These are phyloP conservation scores for Drosophila watanabei DNA, from an alignment of 1,140 invertebrate genomes.

Conservation along the genomic window DNA sequence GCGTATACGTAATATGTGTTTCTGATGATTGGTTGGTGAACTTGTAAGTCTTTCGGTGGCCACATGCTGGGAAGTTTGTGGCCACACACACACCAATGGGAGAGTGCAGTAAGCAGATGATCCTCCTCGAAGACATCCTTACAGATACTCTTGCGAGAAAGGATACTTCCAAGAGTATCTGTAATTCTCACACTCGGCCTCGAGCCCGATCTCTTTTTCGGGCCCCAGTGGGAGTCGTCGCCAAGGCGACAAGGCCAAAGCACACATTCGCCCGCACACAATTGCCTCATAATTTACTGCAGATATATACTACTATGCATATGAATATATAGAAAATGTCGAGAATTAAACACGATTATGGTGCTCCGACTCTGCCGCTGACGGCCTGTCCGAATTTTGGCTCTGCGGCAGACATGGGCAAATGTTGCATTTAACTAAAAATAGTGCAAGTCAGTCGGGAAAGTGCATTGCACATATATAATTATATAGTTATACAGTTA, in stretches of 20 bases:
- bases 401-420: slow-evolving; percentile 56
- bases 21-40: slow-evolving; percentile 29
- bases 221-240: slow-evolving; percentile 57
- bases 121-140: background rate
- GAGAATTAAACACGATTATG: slow-evolving; percentile 48
- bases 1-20: slow-evolving; percentile 75
- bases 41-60: slow-evolving; percentile 27
- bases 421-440: slow-evolving; percentile 69
- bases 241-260: slow-evolving; percentile 70
- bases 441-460: slow-evolving; percentile 79
- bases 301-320: background rate
- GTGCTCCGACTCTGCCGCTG: slow-evolving; percentile 10
- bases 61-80: slow-evolving; percentile 14
- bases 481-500: slow-evolving; percentile 14
- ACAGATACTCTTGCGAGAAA: background rate
- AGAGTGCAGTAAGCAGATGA: background rate
- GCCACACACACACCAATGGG: background rate
- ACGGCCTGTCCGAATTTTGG: slow-evolving; percentile 18
- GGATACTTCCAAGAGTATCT: background rate
- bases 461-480: slow-evolving; percentile 27
- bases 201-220: background rate
- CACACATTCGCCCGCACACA: slow-evolving; percentile 30
- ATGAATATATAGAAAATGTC: background rate
- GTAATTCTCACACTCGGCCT: background rate
- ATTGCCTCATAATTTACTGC: slow-evolving; percentile 38